Base-by-base conservation (phyloP, 2,888 invertebrate genomes). In the Drosophila prolongata region DNA sequence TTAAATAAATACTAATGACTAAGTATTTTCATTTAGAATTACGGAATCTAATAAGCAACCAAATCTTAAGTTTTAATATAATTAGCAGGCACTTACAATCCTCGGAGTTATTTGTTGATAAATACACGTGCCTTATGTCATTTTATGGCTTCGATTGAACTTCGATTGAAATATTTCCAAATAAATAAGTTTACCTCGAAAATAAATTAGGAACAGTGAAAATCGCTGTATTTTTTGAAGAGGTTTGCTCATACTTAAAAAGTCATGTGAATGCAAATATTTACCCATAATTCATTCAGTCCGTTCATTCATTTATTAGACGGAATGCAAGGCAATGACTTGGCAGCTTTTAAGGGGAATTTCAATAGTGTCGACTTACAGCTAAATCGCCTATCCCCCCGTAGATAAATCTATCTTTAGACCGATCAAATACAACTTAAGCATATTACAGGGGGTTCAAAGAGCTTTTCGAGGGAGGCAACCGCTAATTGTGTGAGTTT, bases 201-300 rank as follows among this genome's bases (percentile, higher is more conserved):
- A 10, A 10, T 4, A 24, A 24, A n/a, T 14, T 10, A 13, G 4
- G 9, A 59, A 65, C 64, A 61, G 64, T 34, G 13, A 50, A 37
- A 44, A 38, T 61, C 38, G 16, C 50, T 65, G 64, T 65, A 24
- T 24, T 24, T 30, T 10, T 5, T 6, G n/a, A 14, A 30, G 19
- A 30, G 30, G 14, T 27, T 14, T 30, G 30, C 30, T 30, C 30
- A 30, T 8, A 14, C 16, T 14, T 10, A 42, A 5, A 43, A 19
- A 19, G 6, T 11, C 13, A 34, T 24, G 34, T 14, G 16, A 61
- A 50, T 38, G 52, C 34, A 52, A 61, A 61, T 62, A 40, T 62
- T 65, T 38, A 42, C 53, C 40, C n/a, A 19, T 42, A 53, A 52
- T 42, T 34, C 58, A 58, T 53, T 59, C 53, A 59, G 53, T 59